Percentiles rank a stretch among this genome's conserved stretches.
Evolutionary conservation across 2,797 vertebrate species (phyloP).

Genomic region (Pteronotus mesoamericanus): DNA sequence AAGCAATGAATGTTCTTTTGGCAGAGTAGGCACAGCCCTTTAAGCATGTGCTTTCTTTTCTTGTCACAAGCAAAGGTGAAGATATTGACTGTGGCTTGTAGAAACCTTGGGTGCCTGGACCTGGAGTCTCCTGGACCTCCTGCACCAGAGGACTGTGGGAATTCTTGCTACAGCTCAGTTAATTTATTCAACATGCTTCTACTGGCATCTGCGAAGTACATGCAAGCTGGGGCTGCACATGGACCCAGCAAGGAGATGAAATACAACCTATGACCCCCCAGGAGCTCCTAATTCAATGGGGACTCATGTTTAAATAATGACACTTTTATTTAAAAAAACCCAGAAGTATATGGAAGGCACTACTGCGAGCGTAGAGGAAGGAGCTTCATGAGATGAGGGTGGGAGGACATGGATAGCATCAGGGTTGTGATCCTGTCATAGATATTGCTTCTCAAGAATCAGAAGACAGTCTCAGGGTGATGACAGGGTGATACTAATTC

Average conservation of each 20-base stretch:
- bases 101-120: not conserved
- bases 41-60: not conserved
- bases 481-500: not conserved
- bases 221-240: not conserved
- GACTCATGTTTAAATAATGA: not conserved
- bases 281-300: not conserved
- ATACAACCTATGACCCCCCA: not conserved
- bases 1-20: not conserved
- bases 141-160: not conserved
- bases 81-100: not conserved
- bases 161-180: not conserved
- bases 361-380: not conserved
- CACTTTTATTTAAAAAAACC: not conserved
- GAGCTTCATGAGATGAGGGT: not conserved
- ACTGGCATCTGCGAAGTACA: not conserved
- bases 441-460: not conserved
- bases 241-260: not conserved
- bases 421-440: rapidly evolving
- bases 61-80: not conserved
- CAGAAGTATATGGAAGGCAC: not conserved
- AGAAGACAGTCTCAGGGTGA: not conserved
- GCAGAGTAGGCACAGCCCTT: not conserved
- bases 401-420: too few species aligned
- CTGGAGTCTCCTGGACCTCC: not conserved
- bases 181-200: not conserved